Conservation (phyloP, 2,113 vertebrate species). For the Potamarius usumacintae region DNA sequence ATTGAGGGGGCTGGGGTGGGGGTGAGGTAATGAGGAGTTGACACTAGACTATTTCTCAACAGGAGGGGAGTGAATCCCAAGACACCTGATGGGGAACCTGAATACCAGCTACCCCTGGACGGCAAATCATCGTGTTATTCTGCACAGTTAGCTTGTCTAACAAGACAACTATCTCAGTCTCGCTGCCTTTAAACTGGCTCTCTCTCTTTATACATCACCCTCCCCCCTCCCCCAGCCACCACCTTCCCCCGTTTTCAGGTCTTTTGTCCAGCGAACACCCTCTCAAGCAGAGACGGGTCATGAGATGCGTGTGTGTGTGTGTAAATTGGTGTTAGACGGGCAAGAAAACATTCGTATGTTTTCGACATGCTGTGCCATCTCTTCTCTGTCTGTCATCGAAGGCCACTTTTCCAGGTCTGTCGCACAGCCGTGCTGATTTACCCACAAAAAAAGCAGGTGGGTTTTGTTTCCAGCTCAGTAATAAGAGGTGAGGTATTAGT, state of each 20-base stretch:
- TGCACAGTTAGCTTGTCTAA: conserved; percentile 57
- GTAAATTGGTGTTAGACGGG: conserved; percentile 25
- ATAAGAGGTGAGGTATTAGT: conserved; percentile 72
- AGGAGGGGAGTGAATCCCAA: conserved; percentile 2
- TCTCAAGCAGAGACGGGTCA: conserved; percentile 14
- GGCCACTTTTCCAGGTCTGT: conserved; percentile 51
- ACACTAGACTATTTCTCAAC: conserved; percentile 6
- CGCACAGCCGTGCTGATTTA: conserved; percentile 49
- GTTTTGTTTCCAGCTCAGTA: conserved; percentile 65
- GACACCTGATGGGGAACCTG: conserved; percentile 26
- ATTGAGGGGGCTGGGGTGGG: not conserved
- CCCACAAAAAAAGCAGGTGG: conserved; percentile 52
- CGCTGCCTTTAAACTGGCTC: conserved; percentile 23
- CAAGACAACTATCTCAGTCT: conserved; percentile 35
- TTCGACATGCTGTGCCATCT: conserved; percentile 7
- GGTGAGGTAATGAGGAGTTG: not conserved
- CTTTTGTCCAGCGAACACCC: conserved; percentile 38
- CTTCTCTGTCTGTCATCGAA: conserved; percentile 45
- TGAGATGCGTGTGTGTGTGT: conserved; percentile 15
- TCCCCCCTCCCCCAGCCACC: conserved; percentile 40
- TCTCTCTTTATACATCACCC: conserved; percentile 45
- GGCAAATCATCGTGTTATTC: conserved; percentile 57
- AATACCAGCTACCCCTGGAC: conserved; percentile 38
- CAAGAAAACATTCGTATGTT: conserved; percentile 32
- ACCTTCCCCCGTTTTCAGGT: conserved; percentile 40